Percentiles rank a stretch among this genome's conserved stretches.
phyloP scores from a whole-genome alignment of 2,888 invertebrate species.

The Ptychoptera contaminata region DNA sequence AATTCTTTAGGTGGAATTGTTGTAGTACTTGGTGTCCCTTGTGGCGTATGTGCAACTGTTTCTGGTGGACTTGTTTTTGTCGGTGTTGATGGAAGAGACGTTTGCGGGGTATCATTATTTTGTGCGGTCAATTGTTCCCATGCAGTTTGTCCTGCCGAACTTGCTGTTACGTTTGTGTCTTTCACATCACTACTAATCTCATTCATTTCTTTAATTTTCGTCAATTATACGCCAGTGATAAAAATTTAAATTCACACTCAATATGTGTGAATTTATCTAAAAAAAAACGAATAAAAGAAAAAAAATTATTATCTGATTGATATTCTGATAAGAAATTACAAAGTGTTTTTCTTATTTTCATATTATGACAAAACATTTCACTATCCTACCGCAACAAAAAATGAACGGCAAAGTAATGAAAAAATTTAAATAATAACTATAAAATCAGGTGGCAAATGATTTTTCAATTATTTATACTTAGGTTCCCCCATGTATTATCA shows the following conservation, averaged over 20 bases:
- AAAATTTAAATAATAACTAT: no score
- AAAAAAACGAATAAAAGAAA: background rate
- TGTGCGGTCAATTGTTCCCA: slow-evolving; percentile 30
- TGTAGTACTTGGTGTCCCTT: slow-evolving; percentile 21
- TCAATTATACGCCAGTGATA: background rate
- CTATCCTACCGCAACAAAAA: no score
- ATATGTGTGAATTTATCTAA: background rate
- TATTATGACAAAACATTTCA: no score
- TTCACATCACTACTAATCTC: slow-evolving; percentile 17
- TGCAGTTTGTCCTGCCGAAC: slow-evolving; percentile 20
- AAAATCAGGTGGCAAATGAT: background rate
- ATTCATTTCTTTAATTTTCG: slow-evolving; percentile 15
- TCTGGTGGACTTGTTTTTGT: slow-evolving; percentile 24
- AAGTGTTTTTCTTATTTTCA: no score
- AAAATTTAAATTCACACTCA: background rate
- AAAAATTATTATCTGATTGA: background rate
- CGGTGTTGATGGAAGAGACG: slow-evolving; percentile 24
- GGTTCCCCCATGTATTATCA: no score
- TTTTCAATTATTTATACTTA: no score
- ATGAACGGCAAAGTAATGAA: no score
- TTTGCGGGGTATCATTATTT: slow-evolving; percentile 17
- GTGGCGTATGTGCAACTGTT: slow-evolving; percentile 26
- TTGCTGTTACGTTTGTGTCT: slow-evolving; percentile 11
- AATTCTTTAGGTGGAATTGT: slow-evolving; percentile 21
- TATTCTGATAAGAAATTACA: no score